phyloP scores from a whole-genome alignment of 2,797 vertebrate species.

The Rousettus madagascariensis region DNA sequence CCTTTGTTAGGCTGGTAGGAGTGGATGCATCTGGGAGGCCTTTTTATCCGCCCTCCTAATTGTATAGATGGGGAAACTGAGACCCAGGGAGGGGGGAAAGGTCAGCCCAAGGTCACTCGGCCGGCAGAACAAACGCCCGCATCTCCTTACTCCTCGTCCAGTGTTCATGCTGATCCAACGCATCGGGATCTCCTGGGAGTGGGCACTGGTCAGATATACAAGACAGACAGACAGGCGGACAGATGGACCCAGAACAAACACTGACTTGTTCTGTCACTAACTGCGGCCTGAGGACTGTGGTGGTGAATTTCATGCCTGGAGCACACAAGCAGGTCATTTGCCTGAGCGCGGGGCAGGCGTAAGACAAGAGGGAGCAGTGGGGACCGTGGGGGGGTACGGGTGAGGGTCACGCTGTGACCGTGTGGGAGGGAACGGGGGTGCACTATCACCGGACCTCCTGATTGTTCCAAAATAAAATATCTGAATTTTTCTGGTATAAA shows the following conservation, averaged over 20 bases:
- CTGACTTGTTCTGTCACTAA: background rate
- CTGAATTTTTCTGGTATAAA: background rate
- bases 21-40: background rate
- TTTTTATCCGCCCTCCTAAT: background rate
- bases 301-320: background rate
- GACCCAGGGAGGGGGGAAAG: background rate
- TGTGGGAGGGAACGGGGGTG: rapidly evolving
- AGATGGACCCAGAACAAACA: background rate
- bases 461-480: background rate
- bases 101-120: background rate
- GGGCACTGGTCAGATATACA: background rate
- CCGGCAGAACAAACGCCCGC: background rate
- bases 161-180: background rate
- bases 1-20: no score
- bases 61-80: background rate
- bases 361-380: rapidly evolving
- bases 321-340: background rate
- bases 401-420: rapidly evolving
- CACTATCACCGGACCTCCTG: background rate
- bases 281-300: background rate
- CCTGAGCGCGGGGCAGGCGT: no score
- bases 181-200: background rate
- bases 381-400: rapidly evolving
- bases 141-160: background rate
- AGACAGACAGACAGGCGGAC: background rate